These are phyloP conservation scores for Phragmatobia fuliginosa DNA, from an alignment of 2,888 invertebrate species.

Conservation along the genomic window DNA sequence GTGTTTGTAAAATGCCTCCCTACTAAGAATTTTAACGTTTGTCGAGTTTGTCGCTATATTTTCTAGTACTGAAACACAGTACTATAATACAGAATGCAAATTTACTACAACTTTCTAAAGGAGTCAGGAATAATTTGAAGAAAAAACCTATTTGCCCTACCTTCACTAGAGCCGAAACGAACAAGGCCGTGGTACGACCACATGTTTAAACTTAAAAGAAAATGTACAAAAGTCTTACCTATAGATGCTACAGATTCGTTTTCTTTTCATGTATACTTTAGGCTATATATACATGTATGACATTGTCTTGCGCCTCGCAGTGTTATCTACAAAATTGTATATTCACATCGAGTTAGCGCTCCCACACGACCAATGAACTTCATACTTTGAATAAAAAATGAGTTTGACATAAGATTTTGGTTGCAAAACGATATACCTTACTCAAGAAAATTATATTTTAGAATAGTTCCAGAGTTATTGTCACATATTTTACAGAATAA, in stretches of 20 bases:
- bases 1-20: no score
- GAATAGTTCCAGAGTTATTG: not conserved
- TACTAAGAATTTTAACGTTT: no score
- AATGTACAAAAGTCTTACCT: not conserved
- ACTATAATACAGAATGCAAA: not conserved
- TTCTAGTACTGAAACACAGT: not conserved
- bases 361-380: conserved; percentile 39
- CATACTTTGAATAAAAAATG: conserved; percentile 56
- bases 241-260: not conserved
- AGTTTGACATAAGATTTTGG: conserved; percentile 16
- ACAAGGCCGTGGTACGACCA: not conserved
- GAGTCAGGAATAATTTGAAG: not conserved
- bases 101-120: not conserved
- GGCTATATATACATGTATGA: not conserved
- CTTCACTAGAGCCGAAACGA: not conserved
- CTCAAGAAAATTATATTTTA: not conserved
- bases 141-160: not conserved
- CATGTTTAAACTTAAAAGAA: not conserved
- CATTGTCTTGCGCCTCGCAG: conserved; percentile 48
- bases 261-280: not conserved
- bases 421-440: not conserved
- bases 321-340: conserved; percentile 56
- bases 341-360: conserved; percentile 58
- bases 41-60: no score
- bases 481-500: not conserved